These are phyloP conservation scores for Timema podura DNA, from an alignment of 2,888 invertebrate genomes.

Conservation along the genomic window DNA sequence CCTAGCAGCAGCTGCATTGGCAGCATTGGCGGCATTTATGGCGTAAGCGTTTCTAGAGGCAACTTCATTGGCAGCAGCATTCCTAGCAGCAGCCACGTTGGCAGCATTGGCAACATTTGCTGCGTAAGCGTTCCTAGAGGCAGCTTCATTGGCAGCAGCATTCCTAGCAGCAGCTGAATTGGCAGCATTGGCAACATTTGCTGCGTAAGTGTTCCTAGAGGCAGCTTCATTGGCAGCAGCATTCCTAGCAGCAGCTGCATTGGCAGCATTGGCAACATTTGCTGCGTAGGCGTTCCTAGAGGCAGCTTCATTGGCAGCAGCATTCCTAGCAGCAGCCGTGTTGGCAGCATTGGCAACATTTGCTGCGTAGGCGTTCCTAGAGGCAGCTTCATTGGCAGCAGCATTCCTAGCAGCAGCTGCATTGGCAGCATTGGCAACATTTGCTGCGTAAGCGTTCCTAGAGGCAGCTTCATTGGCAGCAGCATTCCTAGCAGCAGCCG, in stretches of 20 bases:
- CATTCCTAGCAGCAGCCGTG: background rate
- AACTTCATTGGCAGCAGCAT: background rate
- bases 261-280: constrained; percentile 4
- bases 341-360: constrained; percentile 10
- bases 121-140: background rate
- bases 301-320: constrained; percentile 5
- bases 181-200: background rate
- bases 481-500: background rate
- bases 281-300: background rate
- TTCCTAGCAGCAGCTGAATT: too few relatives aligned
- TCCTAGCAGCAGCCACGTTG: constrained; percentile 3
- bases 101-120: constrained; percentile 4
- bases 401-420: background rate
- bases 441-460: background rate
- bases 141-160: background rate
- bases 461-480: constrained; percentile 4
- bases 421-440: constrained; percentile 7
- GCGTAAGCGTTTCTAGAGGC: background rate
- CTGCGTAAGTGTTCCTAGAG: background rate
- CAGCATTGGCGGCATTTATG: background rate
- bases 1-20: constrained; percentile 1
- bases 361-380: background rate
- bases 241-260: background rate
- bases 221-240: background rate
- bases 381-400: background rate